Base-by-base conservation (phyloP, 2,888 invertebrate species). In the Cryptops parisi region DNA sequence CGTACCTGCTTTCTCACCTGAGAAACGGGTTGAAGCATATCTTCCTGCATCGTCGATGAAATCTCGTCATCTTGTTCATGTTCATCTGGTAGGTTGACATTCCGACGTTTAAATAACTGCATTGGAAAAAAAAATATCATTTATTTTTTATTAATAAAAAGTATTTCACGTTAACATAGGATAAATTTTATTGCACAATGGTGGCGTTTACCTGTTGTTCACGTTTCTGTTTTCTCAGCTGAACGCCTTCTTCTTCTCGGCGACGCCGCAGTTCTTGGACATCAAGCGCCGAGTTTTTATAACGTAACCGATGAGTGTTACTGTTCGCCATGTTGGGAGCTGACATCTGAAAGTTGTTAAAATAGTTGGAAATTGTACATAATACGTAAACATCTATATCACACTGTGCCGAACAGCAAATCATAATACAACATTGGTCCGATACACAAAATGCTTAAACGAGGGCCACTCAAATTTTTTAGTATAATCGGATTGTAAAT, bases 211-310 rank as follows among this genome's bases (percentile, higher is more conserved):
- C 67, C 69, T 94, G 94, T 67, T 91, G 89, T 69, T 96, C 96
- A 57, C 94, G 74, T 70, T 94, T 94, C 64, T 90, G 90, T 75
- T 96, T 96, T 51, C 96, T 74, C 47, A 97, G 74, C 66, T 96
- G 94, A 25, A 97, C 86, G 24, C 94, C 94, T 70, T 94, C 94
- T 65, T 97, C 96, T 69, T 96, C 96, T 41, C 96, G 76, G 40
- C 94, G 75, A 51, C 94, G 78, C 47, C 96, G 78, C 62, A 94
- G 74, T 71, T 96, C 94, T 60, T 91, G 84, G 3, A 89, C 85
- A 71, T 93, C 91, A 61, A 91, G 72, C 1, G 87, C 90, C 58
- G 81, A 80, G 75, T 93, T 93, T 80, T 96, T 94, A 69, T 94
- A 96, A 63, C 90, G 82, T 72, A 86, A 82, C 68, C 62, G 58